Conservation (phyloP, 2,113 vertebrate species). For the Cyprinodon brontotheroides region DNA sequence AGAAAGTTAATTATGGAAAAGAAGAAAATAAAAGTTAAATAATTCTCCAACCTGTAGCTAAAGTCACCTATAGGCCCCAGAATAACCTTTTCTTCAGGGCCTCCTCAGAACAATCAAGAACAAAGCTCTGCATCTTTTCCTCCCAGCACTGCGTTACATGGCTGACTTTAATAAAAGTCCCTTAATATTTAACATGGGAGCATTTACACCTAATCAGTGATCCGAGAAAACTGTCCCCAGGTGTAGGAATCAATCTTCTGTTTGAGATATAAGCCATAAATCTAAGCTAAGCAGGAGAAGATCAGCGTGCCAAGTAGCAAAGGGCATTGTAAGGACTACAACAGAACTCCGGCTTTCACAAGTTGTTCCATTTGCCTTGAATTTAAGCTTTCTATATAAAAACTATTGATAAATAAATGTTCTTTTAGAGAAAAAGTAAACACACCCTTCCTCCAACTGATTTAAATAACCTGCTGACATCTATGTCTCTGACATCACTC, state of each 20-base stretch:
- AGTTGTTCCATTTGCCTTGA: too few relatives aligned
- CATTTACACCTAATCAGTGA: neutral
- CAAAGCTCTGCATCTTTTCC: neutral
- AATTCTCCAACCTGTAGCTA: too few relatives aligned
- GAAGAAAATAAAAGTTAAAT: too few relatives aligned
- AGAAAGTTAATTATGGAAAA: neutral
- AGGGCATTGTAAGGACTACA: too few relatives aligned
- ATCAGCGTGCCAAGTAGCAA: too few relatives aligned
- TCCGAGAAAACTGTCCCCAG: slow-evolving; percentile 7
- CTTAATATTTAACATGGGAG: neutral
- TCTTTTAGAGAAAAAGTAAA: too few relatives aligned
- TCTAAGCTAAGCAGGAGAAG: neutral
- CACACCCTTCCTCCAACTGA: too few relatives aligned
- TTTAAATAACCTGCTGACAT: too few relatives aligned
- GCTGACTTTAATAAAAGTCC: slow-evolving; percentile 5
- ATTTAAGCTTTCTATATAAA: too few relatives aligned
- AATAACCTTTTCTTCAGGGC: neutral
- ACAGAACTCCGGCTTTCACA: too few relatives aligned
- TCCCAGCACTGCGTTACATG: slow-evolving; percentile 3
- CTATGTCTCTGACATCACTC: too few relatives aligned
- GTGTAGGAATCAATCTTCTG: neutral
- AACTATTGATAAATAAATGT: too few relatives aligned
- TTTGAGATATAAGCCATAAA: neutral
- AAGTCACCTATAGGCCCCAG: neutral
- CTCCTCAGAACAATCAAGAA: neutral